A percentile compares a stretch with the other conserved stretches of the same genome.
Evolutionary conservation across 1,140 invertebrate species (phyloP).

Genomic region (Heliconius hermathena): DNA sequence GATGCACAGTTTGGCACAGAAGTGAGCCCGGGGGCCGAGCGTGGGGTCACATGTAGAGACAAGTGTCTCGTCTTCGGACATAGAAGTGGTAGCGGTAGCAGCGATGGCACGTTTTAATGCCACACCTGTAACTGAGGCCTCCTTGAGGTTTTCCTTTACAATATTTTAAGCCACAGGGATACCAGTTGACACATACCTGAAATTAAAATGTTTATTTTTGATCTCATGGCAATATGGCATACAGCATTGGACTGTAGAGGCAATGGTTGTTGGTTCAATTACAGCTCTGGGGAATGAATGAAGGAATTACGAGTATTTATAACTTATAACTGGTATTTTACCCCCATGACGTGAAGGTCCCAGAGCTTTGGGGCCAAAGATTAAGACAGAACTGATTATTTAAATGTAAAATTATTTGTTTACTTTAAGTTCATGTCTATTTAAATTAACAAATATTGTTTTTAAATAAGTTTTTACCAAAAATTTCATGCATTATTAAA

Average conservation of each 20-base stretch:
- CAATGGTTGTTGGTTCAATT: too few species aligned
- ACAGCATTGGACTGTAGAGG: too few species aligned
- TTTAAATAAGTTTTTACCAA: background rate
- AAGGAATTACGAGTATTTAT: background rate
- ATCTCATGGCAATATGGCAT: background rate
- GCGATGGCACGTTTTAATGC: constrained; percentile 96
- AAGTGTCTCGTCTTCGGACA: constrained; percentile 91
- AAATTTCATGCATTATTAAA: background rate
- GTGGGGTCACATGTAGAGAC: constrained; percentile 83
- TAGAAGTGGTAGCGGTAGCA: constrained; percentile 94
- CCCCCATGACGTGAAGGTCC: too few species aligned
- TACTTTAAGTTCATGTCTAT: too few species aligned
- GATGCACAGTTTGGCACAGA: constrained; percentile 45
- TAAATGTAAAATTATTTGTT: too few species aligned
- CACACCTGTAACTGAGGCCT: constrained; percentile 90
- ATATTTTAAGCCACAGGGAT: constrained; percentile 96
- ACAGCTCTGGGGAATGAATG: too few species aligned
- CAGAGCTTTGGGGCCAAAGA: too few species aligned
- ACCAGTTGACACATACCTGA: constrained; percentile 93
- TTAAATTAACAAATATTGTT: background rate
- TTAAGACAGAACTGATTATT: too few species aligned
- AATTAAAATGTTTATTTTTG: background rate
- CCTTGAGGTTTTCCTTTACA: constrained; percentile 88
- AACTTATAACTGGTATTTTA: too few species aligned
- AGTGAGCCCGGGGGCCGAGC: constrained; percentile 45